Base-by-base conservation (phyloP, 2,113 vertebrate genomes). In the Motacilla tschutschensis region DNA sequence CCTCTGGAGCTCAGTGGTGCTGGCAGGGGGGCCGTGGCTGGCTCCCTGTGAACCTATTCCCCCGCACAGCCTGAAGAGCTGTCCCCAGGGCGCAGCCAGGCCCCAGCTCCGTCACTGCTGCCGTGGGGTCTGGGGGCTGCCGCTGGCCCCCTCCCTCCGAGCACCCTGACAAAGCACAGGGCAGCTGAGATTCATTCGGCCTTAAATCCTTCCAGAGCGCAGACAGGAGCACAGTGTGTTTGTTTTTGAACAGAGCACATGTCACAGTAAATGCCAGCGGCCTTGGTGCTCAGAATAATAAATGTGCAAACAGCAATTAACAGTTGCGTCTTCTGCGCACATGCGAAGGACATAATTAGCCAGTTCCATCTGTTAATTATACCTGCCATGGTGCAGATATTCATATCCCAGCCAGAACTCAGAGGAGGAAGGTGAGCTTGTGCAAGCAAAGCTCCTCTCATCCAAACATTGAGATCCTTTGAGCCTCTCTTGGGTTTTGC, bases 301-400 rank as follows among this genome's bases (percentile, higher is more conserved):
- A 79, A 77, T 85, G 79, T 94, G 95, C 94, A 95, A 95, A 95
- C 60, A 96, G 90, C 95, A 95, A 95, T 95, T 95, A 95, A 93
- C 91, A 90, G 92, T 91, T 95, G 83, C 79, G 25, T 96, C 92
- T 95, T 89, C 89, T 71, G 63, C 50, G 83, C 82, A 89, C 90
- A 70, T 44, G 80, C 65, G 84, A 94, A 95, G 93, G 95, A 92
- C 95, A 53, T 92, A 96, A 96, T 97, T 96, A 97, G 94, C 82
- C 65, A 33, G 47, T 88, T 94, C 95, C 96, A 95, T 97, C 96
- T 97, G 96, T 91, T 95, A 90, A 96, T 94, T 94, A 94, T 95
- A 96, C 96, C 96, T 96, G 94, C 93, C 83, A 55, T 31, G 90
- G 85, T 64, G 90, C 91, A 95, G 89, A 69, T 90, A 86, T 50